A percentile compares a stretch with the other conserved stretches of the same genome.
Conservation (phyloP, 92 coral and sea anemone species). For the Parazoanthus atlanticus region DNA sequence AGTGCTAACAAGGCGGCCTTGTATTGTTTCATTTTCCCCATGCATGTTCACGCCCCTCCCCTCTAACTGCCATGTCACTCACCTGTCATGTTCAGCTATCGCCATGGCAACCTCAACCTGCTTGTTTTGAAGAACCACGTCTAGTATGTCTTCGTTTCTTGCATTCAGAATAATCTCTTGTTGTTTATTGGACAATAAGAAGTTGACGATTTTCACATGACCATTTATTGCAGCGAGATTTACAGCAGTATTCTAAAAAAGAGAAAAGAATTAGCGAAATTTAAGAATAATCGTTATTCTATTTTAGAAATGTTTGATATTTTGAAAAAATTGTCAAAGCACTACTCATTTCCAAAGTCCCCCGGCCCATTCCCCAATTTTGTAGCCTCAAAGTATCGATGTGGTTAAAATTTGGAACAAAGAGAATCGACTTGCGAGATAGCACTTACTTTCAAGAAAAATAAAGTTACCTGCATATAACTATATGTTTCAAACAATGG, state of each 20-base stretch:
- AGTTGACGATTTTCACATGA: slow-evolving; percentile 58
- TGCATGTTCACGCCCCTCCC: neutral
- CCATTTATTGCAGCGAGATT: slow-evolving; percentile 78
- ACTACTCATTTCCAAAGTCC: too few species aligned
- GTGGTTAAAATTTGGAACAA: too few species aligned
- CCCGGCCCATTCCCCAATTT: too few species aligned
- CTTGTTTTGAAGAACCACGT: slow-evolving; percentile 65
- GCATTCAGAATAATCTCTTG: slow-evolving; percentile 74
- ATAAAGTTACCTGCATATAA: too few species aligned
- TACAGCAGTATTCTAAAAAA: slow-evolving; percentile 71
- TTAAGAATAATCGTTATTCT: neutral
- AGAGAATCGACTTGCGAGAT: too few species aligned
- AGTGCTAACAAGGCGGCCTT: neutral
- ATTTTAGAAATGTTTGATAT: too few species aligned
- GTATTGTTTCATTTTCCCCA: neutral
- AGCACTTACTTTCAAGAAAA: too few species aligned
- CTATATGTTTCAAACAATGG: too few species aligned
- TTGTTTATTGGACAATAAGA: slow-evolving; percentile 62
- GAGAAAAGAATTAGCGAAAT: neutral
- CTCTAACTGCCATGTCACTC: neutral
- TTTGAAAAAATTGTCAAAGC: too few species aligned
- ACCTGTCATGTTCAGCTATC: slow-evolving; percentile 81
- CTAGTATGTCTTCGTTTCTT: slow-evolving; percentile 71
- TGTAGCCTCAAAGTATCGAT: too few species aligned
- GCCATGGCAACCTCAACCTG: slow-evolving; percentile 72